Evolutionary conservation across 1,140 invertebrate species (phyloP).

Genomic region (Epicauta chinensis): DNA sequence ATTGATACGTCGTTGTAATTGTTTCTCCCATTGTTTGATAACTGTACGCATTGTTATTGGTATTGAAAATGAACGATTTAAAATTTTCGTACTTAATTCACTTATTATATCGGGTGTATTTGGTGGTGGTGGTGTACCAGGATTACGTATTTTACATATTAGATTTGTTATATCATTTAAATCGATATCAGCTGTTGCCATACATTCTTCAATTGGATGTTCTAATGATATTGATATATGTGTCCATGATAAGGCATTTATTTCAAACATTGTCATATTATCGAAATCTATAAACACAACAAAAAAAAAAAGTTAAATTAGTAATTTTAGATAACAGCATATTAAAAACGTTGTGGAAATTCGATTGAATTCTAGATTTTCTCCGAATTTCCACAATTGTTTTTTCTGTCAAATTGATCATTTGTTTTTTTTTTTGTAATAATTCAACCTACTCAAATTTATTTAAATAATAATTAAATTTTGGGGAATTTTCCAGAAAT

Average conservation of each 20-base stretch:
- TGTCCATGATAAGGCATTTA: slow-evolving; percentile 81
- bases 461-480: no score
- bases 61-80: slow-evolving; percentile 86
- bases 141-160: slow-evolving; percentile 53
- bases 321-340: no score
- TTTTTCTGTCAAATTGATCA: no score
- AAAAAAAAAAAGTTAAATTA: slow-evolving; percentile 20
- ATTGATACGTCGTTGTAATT: slow-evolving; percentile 34
- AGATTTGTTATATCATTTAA: slow-evolving; percentile 71
- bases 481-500: no score
- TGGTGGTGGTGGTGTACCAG: slow-evolving; percentile 43
- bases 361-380: no score
- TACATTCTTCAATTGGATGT: slow-evolving; percentile 85
- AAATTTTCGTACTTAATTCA: slow-evolving; percentile 76
- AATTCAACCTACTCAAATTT: no score
- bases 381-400: no score
- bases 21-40: slow-evolving; percentile 49
- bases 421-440: no score
- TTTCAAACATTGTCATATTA: slow-evolving; percentile 81
- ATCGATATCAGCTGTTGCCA: slow-evolving; percentile 88
- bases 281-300: slow-evolving; percentile 57
- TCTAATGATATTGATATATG: slow-evolving; percentile 87
- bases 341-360: no score
- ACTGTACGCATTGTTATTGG: slow-evolving; percentile 70
- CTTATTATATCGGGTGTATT: slow-evolving; percentile 54